Evolutionary conservation across 64 coral and sea anemone genomes (phyloP).

Genomic region (Astreopora myriophthalma): DNA sequence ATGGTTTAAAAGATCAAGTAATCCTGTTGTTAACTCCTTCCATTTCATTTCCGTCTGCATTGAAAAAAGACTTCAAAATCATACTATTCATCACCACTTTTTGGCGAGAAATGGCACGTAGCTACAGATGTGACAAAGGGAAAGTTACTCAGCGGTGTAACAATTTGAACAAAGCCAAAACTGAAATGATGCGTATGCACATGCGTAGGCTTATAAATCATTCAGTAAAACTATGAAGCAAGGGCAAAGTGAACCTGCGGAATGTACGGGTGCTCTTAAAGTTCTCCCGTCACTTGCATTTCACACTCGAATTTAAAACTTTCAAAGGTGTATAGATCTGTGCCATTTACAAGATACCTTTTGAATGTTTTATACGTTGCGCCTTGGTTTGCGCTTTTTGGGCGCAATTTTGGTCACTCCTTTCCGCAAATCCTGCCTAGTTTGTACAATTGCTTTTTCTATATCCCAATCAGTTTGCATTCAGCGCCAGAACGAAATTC

Average conservation of each 20-base stretch:
- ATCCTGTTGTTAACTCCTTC: background rate
- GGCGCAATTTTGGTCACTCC: too few species aligned
- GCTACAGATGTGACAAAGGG: background rate
- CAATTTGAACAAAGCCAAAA: background rate
- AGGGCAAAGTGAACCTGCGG: background rate
- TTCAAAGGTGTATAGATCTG: background rate
- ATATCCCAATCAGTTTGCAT: too few species aligned
- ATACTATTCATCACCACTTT: background rate
- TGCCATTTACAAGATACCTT: background rate
- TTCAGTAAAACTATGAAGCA: background rate
- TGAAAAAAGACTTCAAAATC: background rate
- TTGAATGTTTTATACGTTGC: too few species aligned
- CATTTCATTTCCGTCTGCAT: background rate
- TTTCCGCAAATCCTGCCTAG: too few species aligned
- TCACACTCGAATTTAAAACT: background rate
- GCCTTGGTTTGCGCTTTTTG: too few species aligned
- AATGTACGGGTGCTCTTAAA: background rate
- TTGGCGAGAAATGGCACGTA: background rate
- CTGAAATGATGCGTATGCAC: background rate
- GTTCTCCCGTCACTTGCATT: background rate
- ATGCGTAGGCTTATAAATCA: conserved; percentile 9
- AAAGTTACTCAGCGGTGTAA: background rate
- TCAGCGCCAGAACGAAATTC: too few species aligned
- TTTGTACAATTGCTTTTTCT: too few species aligned
- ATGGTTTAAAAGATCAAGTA: background rate